Percentiles rank a stretch among this genome's conserved stretches.
Evolutionary conservation across 37 sponge, comb jelly and placozoan species (phyloP).

Genomic region (Chondrosia reniformis): DNA sequence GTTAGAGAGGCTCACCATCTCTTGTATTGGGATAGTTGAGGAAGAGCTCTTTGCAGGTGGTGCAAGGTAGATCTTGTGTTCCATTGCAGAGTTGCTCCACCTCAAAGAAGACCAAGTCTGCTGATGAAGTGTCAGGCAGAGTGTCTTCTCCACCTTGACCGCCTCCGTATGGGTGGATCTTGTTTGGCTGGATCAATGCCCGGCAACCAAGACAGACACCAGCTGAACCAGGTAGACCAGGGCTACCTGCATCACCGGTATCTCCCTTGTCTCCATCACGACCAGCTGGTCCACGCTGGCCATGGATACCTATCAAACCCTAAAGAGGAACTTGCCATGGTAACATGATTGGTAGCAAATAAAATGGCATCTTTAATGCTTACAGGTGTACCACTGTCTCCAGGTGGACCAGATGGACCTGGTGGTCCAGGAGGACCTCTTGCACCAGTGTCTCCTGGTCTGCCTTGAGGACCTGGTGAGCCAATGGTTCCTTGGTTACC

Average conservation of each 20-base stretch:
- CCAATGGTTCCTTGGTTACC: neutral
- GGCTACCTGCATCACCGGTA: neutral
- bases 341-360: too few relatives aligned
- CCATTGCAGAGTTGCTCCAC: neutral
- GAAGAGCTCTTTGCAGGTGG: conserved; percentile 6
- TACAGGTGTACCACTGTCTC: too few relatives aligned
- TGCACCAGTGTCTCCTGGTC: neutral
- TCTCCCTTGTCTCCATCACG: conserved; percentile 26
- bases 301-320: neutral
- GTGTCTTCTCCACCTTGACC: too few relatives aligned
- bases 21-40: neutral
- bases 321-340: too few relatives aligned
- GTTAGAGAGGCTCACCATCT: neutral
- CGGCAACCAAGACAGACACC: conserved; percentile 12
- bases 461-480: neutral
- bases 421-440: neutral
- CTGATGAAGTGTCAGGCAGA: too few relatives aligned
- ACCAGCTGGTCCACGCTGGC: neutral
- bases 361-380: too few relatives aligned
- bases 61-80: conserved; percentile 1
- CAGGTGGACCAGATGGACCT: conserved; percentile 6
- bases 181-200: conserved; percentile 11
- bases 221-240: conserved; percentile 14
- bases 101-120: neutral
- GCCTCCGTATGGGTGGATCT: conserved; percentile 20